Evolutionary conservation across 2,113 vertebrate genomes (phyloP), one percentile per base, ranked within the genome.

Genomic region (Xyrauchen texanus): DNA sequence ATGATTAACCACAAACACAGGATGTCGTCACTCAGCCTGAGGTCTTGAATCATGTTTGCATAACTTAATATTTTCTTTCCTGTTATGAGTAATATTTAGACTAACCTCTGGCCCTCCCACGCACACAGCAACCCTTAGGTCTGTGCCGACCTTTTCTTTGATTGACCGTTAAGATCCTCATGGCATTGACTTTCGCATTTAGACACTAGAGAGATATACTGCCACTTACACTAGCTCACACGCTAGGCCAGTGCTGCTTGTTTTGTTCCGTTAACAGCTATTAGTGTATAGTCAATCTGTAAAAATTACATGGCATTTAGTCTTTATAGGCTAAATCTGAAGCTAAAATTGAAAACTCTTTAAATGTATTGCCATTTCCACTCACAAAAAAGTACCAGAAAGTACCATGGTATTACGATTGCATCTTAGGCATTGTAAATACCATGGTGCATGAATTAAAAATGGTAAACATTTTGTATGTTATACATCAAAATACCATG

Each of bases 121-220:
- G 3, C 58, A 10, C 21, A 42, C 42, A 44, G 64, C 2, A 60
- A 13, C 49, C 81, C 68, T 62, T 13, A 61, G 73, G 81, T 76
- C 53, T 79, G 62, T 64, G 72, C 67, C 62, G 77, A 77, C 68
- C 83, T 85, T 74, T 79, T 75, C 60, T 55, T 71, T 79, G 55
- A 64, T 80, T 53, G 72, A 70, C 62, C 73, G 66, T 42, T 46
- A 11, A 51, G 60, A 68, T 47, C 51, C 34, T 66, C 47, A 8
- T 70, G 11, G 68, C 65, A 45, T 61, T 81, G 47, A 70, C 70
- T 69, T 16, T 62, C 61, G 53, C 10, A 12, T 53, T 78, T 68
- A 77, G 51, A 72, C n/a, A 52, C 13, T 3, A 53, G 9, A 58
- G 52, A 68, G 21, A 34, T 34, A 34, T 34, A 34, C 21, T 74